Conservation (phyloP, 1,140 invertebrate species). For the Microplitis demolitor region DNA sequence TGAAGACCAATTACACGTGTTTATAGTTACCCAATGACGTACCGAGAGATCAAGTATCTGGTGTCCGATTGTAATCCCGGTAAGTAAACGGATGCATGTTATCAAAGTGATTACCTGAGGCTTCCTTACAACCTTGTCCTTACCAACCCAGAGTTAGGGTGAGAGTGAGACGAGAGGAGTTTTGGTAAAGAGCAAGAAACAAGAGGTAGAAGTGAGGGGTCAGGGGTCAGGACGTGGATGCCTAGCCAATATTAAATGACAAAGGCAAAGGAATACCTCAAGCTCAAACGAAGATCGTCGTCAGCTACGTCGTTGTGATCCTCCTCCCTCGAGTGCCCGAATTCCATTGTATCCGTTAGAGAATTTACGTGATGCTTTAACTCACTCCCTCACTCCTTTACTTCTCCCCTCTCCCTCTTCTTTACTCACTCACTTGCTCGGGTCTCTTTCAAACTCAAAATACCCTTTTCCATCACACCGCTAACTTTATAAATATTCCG, state of each 20-base stretch:
- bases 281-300: conserved; percentile 21
- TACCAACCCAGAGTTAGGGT: conserved; percentile 2
- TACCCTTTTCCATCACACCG: too few species aligned
- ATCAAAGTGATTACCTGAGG: conserved; percentile 61
- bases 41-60: background rate
- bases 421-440: background rate
- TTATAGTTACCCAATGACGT: background rate
- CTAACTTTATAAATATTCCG: too few species aligned
- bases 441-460: background rate
- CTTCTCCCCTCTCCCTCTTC: background rate
- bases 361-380: background rate
- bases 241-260: conserved; percentile 61
- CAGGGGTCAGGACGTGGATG: conserved; percentile 49
- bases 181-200: background rate
- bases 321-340: too few species aligned
- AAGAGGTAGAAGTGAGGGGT: background rate
- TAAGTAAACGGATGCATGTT: conserved; percentile 35
- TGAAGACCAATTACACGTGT: too few species aligned
- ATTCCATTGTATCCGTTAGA: background rate
- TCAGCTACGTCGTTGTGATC: background rate
- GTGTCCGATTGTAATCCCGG: background rate
- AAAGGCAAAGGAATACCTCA: conserved; percentile 62
- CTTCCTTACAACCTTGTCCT: conserved; percentile 44
- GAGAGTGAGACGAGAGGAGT: background rate
- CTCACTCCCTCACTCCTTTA: background rate